Percentiles rank a stretch among this genome's conserved stretches.
These are phyloP conservation scores for Narcine bancroftii DNA, from an alignment of 2,113 vertebrate species.

Conservation along the genomic window DNA sequence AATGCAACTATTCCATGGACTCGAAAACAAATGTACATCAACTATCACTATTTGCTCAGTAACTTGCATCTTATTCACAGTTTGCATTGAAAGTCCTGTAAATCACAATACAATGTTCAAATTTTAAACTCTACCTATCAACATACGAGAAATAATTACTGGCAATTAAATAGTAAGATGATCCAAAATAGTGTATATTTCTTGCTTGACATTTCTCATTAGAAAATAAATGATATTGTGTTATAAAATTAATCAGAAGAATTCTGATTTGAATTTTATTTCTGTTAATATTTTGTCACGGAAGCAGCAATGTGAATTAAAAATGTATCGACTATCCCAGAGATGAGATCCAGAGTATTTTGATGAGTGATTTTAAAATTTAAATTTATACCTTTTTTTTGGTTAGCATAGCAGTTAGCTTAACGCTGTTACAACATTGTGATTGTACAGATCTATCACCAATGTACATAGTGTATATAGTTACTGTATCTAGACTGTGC, in stretches of 20 bases:
- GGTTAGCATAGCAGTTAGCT: no score
- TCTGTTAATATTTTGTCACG: neutral
- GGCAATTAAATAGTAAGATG: neutral
- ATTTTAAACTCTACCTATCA: neutral
- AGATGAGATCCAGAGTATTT: neutral
- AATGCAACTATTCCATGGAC: neutral
- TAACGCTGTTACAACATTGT: no score
- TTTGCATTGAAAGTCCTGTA: neutral
- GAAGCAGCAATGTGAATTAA: neutral
- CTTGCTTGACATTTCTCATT: neutral
- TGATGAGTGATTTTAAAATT: neutral
- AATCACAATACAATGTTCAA: neutral
- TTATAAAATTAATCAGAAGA: neutral
- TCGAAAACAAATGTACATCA: slow-evolving; percentile 8
- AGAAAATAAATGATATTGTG: neutral
- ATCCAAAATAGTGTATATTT: neutral
- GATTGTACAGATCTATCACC: no score
- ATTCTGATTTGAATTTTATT: neutral
- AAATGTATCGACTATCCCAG: neutral
- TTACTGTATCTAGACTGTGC: no score
- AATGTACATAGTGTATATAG: no score
- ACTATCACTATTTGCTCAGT: neutral
- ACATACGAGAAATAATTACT: neutral
- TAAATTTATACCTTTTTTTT: no score
- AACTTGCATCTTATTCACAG: neutral